Conservation (phyloP, 2,888 invertebrate genomes). For the Phasia obesa region DNA sequence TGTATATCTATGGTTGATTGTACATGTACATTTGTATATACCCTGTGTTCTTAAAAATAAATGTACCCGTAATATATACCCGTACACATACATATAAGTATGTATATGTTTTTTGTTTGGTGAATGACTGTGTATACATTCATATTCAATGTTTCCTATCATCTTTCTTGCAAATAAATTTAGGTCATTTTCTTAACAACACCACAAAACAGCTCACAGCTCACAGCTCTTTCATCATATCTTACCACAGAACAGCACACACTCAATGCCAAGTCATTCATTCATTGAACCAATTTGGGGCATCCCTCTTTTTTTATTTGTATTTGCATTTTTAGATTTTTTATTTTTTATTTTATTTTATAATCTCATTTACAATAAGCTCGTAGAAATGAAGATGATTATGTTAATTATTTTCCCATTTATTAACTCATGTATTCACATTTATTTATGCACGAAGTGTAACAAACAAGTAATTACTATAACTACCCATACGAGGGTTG, state of each 20-base stretch:
- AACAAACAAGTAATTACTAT: too few relatives aligned
- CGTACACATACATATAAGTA: too few relatives aligned
- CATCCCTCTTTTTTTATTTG: constrained; percentile 35
- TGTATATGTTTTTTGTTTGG: background rate
- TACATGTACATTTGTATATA: background rate
- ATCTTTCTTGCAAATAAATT: constrained; percentile 54
- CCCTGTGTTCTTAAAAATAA: constrained; percentile 37
- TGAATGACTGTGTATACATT: background rate
- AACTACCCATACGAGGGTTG: too few relatives aligned
- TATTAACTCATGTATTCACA: background rate
- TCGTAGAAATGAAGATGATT: background rate
- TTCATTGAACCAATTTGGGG: constrained; percentile 28
- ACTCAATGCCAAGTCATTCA: constrained; percentile 6
- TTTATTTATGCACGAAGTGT: background rate
- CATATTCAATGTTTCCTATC: constrained; percentile 27
- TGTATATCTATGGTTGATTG: constrained; percentile 8
- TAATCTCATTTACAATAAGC: constrained; percentile 11
- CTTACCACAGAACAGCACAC: constrained; percentile 35
- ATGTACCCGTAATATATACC: constrained; percentile 43
- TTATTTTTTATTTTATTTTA: constrained; percentile 26
- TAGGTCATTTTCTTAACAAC: constrained; percentile 46
- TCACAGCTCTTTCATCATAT: constrained; percentile 9
- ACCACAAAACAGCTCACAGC: constrained; percentile 4
- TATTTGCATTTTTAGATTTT: constrained; percentile 11
- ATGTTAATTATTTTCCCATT: background rate